A percentile compares a stretch with the other conserved stretches of the same genome.
phyloP scores from a whole-genome alignment of 2,888 invertebrate genomes.

The Fragum whitleyi region DNA sequence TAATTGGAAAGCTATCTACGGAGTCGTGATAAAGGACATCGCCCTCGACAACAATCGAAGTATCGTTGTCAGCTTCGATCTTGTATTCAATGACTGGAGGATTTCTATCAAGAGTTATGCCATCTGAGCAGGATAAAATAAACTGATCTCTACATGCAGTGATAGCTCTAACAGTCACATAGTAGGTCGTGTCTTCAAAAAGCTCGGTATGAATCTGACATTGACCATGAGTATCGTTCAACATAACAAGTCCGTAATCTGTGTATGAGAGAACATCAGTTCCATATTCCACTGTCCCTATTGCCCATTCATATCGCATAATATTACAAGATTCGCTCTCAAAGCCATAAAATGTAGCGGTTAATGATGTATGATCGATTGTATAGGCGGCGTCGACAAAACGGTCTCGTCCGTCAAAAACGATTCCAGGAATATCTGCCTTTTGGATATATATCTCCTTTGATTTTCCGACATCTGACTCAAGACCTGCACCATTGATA shows the following conservation, averaged over 20 bases:
- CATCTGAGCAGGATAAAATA: constrained; percentile 74
- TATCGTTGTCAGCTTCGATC: constrained; percentile 43
- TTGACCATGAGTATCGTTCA: constrained; percentile 68
- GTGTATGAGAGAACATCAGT: constrained; percentile 73
- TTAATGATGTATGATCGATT: constrained; percentile 70
- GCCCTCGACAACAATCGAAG: constrained; percentile 14
- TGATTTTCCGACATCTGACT: constrained; percentile 51
- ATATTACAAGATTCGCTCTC: constrained; percentile 75
- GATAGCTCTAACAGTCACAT: constrained; percentile 69
- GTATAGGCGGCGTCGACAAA: constrained; percentile 66
- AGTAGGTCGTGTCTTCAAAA: constrained; percentile 69
- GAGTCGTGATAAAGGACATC: constrained; percentile 55
- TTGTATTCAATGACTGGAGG: constrained; percentile 57
- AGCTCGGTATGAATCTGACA: constrained; percentile 69
- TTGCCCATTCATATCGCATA: constrained; percentile 73
- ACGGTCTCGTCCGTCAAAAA: constrained; percentile 70
- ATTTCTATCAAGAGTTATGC: constrained; percentile 68
- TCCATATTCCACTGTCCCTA: constrained; percentile 70
- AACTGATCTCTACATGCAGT: constrained; percentile 73
- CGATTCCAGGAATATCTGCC: constrained; percentile 68
- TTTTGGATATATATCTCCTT: constrained; percentile 64
- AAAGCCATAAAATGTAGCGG: constrained; percentile 74
- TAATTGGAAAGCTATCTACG: constrained; percentile 48
- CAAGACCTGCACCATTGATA: constrained; percentile 67
- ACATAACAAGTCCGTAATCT: constrained; percentile 72